phyloP scores from a whole-genome alignment of 2,113 vertebrate genomes.

The Egretta garzetta region DNA sequence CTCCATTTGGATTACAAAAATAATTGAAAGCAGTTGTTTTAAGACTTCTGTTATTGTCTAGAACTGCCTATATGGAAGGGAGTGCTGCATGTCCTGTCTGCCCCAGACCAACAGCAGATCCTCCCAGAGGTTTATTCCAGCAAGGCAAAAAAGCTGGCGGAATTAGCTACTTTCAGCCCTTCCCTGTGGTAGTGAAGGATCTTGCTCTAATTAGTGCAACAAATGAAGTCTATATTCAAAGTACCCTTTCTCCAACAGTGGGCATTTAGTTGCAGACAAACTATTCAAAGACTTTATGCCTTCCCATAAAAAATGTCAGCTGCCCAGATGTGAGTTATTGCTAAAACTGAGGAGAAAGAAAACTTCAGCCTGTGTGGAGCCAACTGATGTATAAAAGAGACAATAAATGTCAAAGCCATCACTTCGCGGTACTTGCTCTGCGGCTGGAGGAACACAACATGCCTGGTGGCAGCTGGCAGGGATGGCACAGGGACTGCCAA shows the following conservation, averaged over 20 bases:
- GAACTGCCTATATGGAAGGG: not conserved
- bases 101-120: not conserved
- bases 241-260: not conserved
- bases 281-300: not conserved
- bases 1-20: not conserved
- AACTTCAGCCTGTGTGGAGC: conserved; percentile 4
- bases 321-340: not conserved
- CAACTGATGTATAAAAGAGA: not conserved
- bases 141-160: not conserved
- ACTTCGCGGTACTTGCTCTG: rapidly evolving
- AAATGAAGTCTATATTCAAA: not conserved
- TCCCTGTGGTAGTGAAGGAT: not conserved
- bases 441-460: not conserved
- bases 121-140: not conserved
- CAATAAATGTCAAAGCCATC: conserved; percentile 18
- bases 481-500: not conserved
- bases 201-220: not conserved
- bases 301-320: not conserved
- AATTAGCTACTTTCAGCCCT: not conserved
- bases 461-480: not conserved
- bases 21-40: not conserved
- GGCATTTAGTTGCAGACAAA: not conserved
- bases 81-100: not conserved
- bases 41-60: not conserved
- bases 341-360: not conserved